These are phyloP conservation scores for Diogma glabrata DNA, from an alignment of 2,888 invertebrate species.

Conservation along the genomic window DNA sequence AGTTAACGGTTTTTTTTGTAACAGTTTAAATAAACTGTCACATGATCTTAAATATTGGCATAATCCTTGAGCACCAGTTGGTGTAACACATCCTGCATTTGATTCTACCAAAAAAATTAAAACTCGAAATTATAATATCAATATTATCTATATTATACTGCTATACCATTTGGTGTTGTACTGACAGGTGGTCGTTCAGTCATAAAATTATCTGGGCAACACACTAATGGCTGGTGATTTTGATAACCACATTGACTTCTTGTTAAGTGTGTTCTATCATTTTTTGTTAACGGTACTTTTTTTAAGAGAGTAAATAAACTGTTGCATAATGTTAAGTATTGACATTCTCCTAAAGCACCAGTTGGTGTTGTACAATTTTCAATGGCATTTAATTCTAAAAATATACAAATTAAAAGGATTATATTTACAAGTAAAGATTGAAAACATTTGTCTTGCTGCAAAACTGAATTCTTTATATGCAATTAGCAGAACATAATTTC, in stretches of 20 bases:
- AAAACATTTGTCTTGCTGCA: too few relatives aligned
- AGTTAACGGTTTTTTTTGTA: conserved; percentile 21
- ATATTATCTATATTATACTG: too few relatives aligned
- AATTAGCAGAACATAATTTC: too few relatives aligned
- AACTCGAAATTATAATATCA: too few relatives aligned
- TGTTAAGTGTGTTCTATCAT: conserved; percentile 38
- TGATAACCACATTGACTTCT: conserved; percentile 51
- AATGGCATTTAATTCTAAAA: too few relatives aligned
- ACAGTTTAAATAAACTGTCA: conserved; percentile 28
- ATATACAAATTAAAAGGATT: too few relatives aligned
- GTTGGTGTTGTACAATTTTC: conserved; percentile 29
- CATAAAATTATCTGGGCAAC: neutral
- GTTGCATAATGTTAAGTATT: conserved; percentile 26
- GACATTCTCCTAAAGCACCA: conserved; percentile 29
- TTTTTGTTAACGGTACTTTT: neutral
- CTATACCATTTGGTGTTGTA: too few relatives aligned
- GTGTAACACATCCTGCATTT: conserved; percentile 24
- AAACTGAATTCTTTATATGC: too few relatives aligned
- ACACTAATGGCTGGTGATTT: conserved; percentile 40
- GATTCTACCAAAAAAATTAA: too few relatives aligned
- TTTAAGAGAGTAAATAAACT: conserved; percentile 31
- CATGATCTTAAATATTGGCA: conserved; percentile 31
- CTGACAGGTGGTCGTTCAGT: too few relatives aligned
- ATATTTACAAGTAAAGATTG: too few relatives aligned
- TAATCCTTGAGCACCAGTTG: conserved; percentile 27